These are phyloP conservation scores for Parapsyche elsis DNA, from an alignment of 1,140 invertebrate species.

Conservation along the genomic window DNA sequence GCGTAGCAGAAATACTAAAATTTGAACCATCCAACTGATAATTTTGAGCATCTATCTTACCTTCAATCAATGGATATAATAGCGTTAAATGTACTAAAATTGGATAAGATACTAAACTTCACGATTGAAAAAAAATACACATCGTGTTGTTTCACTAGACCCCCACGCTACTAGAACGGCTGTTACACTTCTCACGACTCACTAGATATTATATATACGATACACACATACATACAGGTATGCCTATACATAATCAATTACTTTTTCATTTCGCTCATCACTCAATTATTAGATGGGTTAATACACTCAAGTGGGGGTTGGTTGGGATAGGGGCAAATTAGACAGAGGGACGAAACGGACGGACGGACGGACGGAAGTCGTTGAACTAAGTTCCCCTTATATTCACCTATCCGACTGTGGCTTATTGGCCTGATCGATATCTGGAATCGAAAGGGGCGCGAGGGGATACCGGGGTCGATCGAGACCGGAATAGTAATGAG, in stretches of 20 bases:
- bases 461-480: conserved; percentile 2
- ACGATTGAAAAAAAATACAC: too few species aligned
- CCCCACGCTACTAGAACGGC: too few species aligned
- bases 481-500: conserved; percentile 49
- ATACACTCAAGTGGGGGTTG: conserved; percentile 18
- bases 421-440: conserved; percentile 43
- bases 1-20: too few species aligned
- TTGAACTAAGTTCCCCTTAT: conserved; percentile 44
- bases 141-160: too few species aligned
- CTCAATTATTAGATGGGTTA: conserved; percentile 36
- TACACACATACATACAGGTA: background rate
- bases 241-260: background rate
- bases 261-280: conserved; percentile 17
- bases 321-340: background rate
- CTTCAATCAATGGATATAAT: too few species aligned
- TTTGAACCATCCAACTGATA: too few species aligned
- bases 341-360: background rate
- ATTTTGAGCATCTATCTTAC: too few species aligned
- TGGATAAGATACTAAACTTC: too few species aligned
- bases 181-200: too few species aligned
- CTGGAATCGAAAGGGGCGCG: conserved; percentile 34
- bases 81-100: too few species aligned
- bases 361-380: conserved; percentile 36
- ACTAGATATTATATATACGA: too few species aligned
- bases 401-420: conserved; percentile 46